Conservation (phyloP, 2,113 vertebrate genomes). For the Anguilla japonica region DNA sequence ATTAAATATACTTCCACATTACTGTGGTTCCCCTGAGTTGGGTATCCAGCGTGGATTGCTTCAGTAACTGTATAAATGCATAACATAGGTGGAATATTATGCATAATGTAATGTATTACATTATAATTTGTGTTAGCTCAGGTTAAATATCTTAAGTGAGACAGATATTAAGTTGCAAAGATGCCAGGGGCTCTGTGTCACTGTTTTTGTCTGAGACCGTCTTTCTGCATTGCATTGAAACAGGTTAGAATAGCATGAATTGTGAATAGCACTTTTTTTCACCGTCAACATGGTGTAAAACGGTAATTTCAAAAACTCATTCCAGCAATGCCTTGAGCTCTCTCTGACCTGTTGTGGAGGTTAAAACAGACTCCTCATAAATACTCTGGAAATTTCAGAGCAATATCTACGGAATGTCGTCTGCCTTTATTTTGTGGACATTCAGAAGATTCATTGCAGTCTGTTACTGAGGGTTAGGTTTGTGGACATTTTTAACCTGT, state of each 20-base stretch:
- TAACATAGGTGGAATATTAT: neutral
- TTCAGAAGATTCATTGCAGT: neutral
- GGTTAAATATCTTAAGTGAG: neutral
- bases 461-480: slow-evolving; percentile 31
- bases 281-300: slow-evolving; percentile 22
- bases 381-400: slow-evolving; percentile 37
- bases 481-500: neutral
- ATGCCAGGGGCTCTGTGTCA: neutral
- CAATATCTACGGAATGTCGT: slow-evolving; percentile 38
- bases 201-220: neutral
- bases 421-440: neutral
- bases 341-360: slow-evolving; percentile 38
- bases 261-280: neutral
- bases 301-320: slow-evolving; percentile 43
- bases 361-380: slow-evolving; percentile 39
- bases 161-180: neutral
- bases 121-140: neutral
- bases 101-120: neutral
- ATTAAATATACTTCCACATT: neutral
- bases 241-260: neutral
- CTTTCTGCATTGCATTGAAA: neutral
- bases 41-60: neutral
- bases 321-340: slow-evolving; percentile 29
- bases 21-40: neutral
- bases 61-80: neutral